Evolutionary conservation across 2,888 invertebrate species (phyloP).

Genomic region (Hetaerina titia): DNA sequence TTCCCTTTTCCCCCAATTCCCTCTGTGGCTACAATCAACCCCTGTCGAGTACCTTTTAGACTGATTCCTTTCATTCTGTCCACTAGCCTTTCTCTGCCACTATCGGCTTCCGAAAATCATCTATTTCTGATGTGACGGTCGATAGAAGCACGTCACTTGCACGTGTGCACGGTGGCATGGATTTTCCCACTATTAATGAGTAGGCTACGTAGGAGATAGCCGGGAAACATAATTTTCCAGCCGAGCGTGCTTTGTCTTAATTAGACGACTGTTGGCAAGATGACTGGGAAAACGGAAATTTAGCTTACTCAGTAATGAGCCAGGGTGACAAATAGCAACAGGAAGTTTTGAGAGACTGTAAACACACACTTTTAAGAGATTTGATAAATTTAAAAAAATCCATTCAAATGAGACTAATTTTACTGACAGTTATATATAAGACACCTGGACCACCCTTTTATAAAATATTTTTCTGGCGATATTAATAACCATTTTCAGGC

Average conservation of each 20-base stretch:
- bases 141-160: not conserved
- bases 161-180: not conserved
- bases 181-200: not conserved
- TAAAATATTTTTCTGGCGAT: no score
- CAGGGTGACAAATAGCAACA: no score
- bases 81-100: not conserved
- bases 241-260: not conserved
- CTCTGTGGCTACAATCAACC: not conserved
- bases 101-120: not conserved
- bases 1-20: not conserved
- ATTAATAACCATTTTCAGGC: no score
- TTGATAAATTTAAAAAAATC: no score
- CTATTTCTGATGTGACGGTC: not conserved
- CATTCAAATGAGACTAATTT: no score
- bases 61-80: not conserved
- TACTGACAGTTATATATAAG: no score
- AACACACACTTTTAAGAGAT: no score
- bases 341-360: no score
- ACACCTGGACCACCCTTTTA: no score
- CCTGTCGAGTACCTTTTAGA: not conserved
- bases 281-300: no score
- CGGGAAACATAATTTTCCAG: not conserved
- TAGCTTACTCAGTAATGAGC: no score
- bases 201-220: not conserved
- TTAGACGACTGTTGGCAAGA: not conserved